Evolutionary conservation across 2,888 invertebrate species (phyloP), one percentile per base, ranked within the genome.

Genomic region (Minunthozetes semirufus): DNA sequence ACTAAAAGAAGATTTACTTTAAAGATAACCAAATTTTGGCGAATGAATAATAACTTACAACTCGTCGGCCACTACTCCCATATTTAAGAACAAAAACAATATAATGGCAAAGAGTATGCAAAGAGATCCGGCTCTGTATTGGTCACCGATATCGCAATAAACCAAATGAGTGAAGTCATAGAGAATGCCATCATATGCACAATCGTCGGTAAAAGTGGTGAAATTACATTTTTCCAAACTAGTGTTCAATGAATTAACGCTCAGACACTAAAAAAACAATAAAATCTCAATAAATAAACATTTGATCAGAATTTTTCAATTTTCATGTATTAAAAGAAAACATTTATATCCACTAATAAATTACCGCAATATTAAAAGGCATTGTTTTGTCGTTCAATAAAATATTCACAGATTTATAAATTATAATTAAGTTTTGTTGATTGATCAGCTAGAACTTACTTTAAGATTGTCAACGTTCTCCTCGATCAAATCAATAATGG

Each of bases 61-160:
- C 81, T 85, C 85, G 80, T 88, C 87, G 1, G 87, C 86, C 0
- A 86, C 85, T 2, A 84, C 84, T 2, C 85, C 87, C 68, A 88
- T 81, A 25, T 38, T n/a, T 4, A 68, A 19, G 42, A 68, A 68
- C 11, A 68, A 15, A 13, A 68, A 29, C 11, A 66, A n/a, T 19
- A 68, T 13, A n/a, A 68, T 42, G n/a, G 42, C 19, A 1, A 68
- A 68, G 4, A 68, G 46, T 2, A 66, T 19, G 13, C n/a, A 33
- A n/a, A 66, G 33, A 1, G 63, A 38, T 15, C 11, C 33, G 38
- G n/a, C 63, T 11, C 63, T 22, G 19, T 66, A 66, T 1, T 38
- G 17, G n/a, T 74, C 61, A 6, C 70, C 70, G 27, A 74, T 70
- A n/a, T 70, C 70, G 25, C 74, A 74, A 42, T 74, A 74, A 15